Base-by-base conservation (phyloP, 2,797 vertebrate genomes). In the Helostoma temminkii region DNA sequence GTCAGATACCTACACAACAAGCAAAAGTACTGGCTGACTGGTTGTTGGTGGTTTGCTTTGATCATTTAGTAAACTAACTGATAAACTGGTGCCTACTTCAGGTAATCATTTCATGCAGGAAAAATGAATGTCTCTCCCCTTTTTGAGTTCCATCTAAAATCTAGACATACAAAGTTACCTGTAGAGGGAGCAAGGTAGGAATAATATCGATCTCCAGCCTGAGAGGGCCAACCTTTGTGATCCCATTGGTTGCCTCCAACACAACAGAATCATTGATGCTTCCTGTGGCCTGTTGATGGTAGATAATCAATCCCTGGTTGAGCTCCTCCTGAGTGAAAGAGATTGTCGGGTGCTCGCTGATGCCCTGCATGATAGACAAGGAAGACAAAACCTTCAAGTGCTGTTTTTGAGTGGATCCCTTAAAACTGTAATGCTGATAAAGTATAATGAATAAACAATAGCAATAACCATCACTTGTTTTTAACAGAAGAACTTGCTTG, bases 311-410 rank as follows among this genome's bases (percentile, higher is more conserved):
- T 12, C 94, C 95, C 43, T 92, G 85, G 6, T 96, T 89, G 25
- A 96, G 28, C 79, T 97, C 95, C 58, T 93, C 88, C 65, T 96
- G 95, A 1, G 93, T 95, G 88, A 98, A 98, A 6, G 75, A 92
- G 66, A 83, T 81, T 57, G 89, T 54, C 5, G 84, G 83, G 26
- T 83, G 85, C 15, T 72, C 65, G 57, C 14, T 67, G 30, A 50
- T 18, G 42, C 14, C 59, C 89, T 90, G 53, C 21, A 65, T 32
- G 24, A 21, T 66, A 18, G 6, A 66, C 4, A 9, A 9, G 59
- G 8, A 8, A 62, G 19, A 71, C 0, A 58, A 32, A 43, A 7
- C 15, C 0, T 37, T 58, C 1, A 50, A 47, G 7, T 18, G n/a
- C 14, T 54, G 12, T 36, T 42, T 67, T 54, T 30, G 3, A 25